Base-by-base conservation (phyloP, 2,888 invertebrate species). In the Pardosa pseudoannulata region DNA sequence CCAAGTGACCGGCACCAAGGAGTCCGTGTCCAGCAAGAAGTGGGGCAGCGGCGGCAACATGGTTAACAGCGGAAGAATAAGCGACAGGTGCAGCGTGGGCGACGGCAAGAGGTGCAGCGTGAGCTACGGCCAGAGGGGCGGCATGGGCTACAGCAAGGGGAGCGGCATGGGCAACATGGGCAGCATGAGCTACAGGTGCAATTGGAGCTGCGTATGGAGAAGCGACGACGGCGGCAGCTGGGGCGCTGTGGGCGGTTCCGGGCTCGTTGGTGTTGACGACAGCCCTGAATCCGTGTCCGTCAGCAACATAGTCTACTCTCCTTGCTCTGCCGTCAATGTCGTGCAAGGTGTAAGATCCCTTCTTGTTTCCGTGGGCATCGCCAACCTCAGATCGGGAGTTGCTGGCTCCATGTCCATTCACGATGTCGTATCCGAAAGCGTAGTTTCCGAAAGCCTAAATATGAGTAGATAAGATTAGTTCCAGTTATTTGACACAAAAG, bases 351-450 rank as follows among this genome's bases (percentile, higher is more conserved):
- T 88, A 88, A 3, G 87, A 88, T 3, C 88, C 88, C 19, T 71
- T 79, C 73, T 85, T 83, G 74, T 88, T 88, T 3, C 88, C 88
- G 29, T 68, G 73, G 13, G 32, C 88, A 65, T 88, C 88, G 23
- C 88, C 88, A 0, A 87, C 88, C 46, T 88, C 88, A n/a, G 78
- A 79, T 1, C 88, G 79, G 32, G 71, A 87, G 80, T 88, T 88
- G 36, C 68, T 71, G 23, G 88, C 88, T 11, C 88, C 88, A 29
- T 65, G 41, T 2, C 68, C 87, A 64, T 88, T 85, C 13, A 79
- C 72, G 68, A 88, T 88, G 50, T 83, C 83, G 36, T 88, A 88
- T 6, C 79, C 87, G 39, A 88, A 88, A 67, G 74, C 83, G 29
- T 88, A 88, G 36, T 75, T 88, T 79, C 56, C 88, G 64, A 23